Base-by-base conservation (phyloP, 1,140 invertebrate species). In the Macrostomum lignano region DNA sequence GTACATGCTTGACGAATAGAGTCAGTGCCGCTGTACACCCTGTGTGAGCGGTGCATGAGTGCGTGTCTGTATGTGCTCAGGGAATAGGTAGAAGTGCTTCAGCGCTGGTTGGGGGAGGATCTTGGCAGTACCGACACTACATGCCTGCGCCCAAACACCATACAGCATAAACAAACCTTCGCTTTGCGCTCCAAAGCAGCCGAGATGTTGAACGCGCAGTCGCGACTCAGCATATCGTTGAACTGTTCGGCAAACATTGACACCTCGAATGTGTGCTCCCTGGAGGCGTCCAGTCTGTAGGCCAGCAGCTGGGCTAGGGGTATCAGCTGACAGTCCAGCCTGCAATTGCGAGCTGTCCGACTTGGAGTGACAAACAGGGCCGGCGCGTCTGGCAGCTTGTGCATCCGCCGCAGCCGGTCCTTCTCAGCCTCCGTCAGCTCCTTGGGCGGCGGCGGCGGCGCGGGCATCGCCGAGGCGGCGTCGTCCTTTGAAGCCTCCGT, bases 181-280 rank as follows among this genome's bases (percentile, higher is more conserved):
- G n/a, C n/a, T n/a, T n/a, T n/a, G n/a, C n/a, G n/a, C n/a, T n/a
- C n/a, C n/a, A n/a, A n/a, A n/a, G n/a, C n/a, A n/a, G n/a, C n/a
- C n/a, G n/a, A 84, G 38, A 91, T 79, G 42, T 69, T 67, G 52
- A 82, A 84, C 3, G 74, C 77, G 52, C 77, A 81, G 60, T 86
- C 78, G 35, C 79, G 63, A 71, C 79, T 79, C 23, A 88, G 51
- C 78, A 91, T 84, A 55, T 88, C 81, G 48, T 86, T 78, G 54
- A 91, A 84, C 2, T 82, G 55, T 55, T 88, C 78, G 11, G 78
- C 77, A 62, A 86, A 88, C 2, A 86, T 60, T 10, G 75, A 40
- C 14, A 61, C 59, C 65, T 88, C 81, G 62, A 88, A 86, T 1
- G 74, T 78, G 53, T 81, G 74, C 60, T 91, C 81, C 62, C 73